A percentile compares a stretch with the other conserved stretches of the same genome.
phyloP scores from a whole-genome alignment of 1,140 invertebrate genomes.

The Ooceraea biroi region DNA sequence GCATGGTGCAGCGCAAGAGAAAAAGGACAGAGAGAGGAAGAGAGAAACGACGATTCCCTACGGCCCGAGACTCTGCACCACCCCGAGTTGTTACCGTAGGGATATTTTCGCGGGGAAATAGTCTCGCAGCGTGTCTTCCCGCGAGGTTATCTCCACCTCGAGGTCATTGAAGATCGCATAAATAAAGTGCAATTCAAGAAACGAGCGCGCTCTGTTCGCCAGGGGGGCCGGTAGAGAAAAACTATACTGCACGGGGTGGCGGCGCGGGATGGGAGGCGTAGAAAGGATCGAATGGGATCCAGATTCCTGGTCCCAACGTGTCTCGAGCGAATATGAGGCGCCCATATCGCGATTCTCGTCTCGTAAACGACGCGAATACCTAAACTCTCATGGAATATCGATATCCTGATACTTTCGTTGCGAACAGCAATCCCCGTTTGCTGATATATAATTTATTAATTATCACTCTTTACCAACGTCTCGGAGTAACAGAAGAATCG shows the following conservation, averaged over 20 bases:
- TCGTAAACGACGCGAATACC: background rate
- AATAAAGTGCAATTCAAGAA: constrained; percentile 48
- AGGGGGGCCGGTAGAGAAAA: background rate
- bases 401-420: background rate
- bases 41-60: constrained; percentile 29
- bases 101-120: constrained; percentile 55
- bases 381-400: background rate
- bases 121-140: constrained; percentile 24
- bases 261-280: background rate
- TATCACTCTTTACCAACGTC: background rate
- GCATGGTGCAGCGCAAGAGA: background rate
- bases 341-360: background rate
- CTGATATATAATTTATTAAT: background rate
- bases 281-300: constrained; percentile 18
- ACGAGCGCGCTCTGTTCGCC: constrained; percentile 12
- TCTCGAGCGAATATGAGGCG: background rate
- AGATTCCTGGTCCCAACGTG: background rate
- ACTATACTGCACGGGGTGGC: too few species aligned
- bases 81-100: constrained; percentile 45
- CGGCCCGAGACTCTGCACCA: constrained; percentile 33
- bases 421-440: background rate
- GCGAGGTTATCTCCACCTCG: constrained; percentile 44
- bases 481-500: background rate
- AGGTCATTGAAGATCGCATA: constrained; percentile 45
- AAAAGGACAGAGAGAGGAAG: too few species aligned